Evolutionary conservation across 1,140 invertebrate genomes (phyloP), one percentile per base, ranked within the genome.

Genomic region (Pogonognathellus flavescens): DNA sequence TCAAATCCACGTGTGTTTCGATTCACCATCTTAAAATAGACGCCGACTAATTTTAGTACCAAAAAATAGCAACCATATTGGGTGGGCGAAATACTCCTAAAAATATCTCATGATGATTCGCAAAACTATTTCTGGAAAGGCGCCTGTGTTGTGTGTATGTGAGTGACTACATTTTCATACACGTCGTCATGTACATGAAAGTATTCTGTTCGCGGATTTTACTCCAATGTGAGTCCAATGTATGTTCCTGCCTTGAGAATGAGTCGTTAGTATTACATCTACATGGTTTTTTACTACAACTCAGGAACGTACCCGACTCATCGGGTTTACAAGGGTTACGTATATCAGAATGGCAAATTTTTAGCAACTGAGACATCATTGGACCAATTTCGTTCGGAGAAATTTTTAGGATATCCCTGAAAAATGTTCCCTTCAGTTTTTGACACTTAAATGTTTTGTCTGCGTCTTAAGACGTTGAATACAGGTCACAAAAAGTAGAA

Each of bases 61-160:
- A 86, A 87, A 88, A 88, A 87, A 88, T 86, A 87, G 88, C 81
- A 88, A 88, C 88, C 88, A 88, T 87, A 88, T 85, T 87, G 86
- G 88, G 88, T 88, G 88, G 88, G 88, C 88, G 88, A 88, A 86
- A 86, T 81, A 70, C 80, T 55, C 25, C 88, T 87, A 88, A 88
- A 88, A 88, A 88, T 88, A 88, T 59, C 55, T 49, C 25, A 85
- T 85, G 86, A 87, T 86, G 88, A 88, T 88, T 88, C 88, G 86
- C 87, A 87, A 88, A 86, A 87, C 82, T 88, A 88, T 88, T 88
- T 88, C 82, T 59, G 82, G 86, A 76, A 41, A 76, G 70, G 70
- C 70, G 70, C 70, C 70, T 76, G 70, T 76, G 70, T 76, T 76
- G 70, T 76, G 70, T 76, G 41, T 31, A 76, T 41, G 25, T 76